Conservation (phyloP, 2,113 vertebrate species). For the Eidolon helvum region DNA sequence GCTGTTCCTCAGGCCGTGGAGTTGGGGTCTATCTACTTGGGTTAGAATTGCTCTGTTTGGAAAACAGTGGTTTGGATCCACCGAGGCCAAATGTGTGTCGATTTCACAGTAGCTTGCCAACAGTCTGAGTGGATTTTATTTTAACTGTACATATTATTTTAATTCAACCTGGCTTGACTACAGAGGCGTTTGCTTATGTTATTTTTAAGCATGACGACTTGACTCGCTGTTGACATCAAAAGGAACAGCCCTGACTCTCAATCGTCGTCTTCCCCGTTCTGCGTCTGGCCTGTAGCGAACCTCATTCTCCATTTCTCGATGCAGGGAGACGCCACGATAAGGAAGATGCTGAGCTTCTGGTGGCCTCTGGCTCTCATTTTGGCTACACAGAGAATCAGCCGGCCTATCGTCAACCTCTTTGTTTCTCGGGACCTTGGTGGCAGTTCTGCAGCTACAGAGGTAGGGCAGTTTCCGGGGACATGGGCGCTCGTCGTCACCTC, state of each 20-base stretch:
- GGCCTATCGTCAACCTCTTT: conserved; percentile 98
- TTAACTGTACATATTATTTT: conserved; percentile 43
- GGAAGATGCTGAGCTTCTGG: conserved; percentile 98
- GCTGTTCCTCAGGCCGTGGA: neutral
- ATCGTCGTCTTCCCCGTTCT: neutral
- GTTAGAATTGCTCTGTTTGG: neutral
- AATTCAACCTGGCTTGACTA: neutral
- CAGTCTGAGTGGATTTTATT: conserved; percentile 55
- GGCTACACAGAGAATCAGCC: conserved; percentile 96
- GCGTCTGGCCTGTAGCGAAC: neutral
- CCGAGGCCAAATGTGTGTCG: neutral
- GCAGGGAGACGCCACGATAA: conserved; percentile 96
- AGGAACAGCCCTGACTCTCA: conserved; percentile 37
- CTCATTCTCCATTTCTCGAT: conserved; percentile 10
- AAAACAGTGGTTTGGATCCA: neutral
- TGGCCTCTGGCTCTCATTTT: conserved; percentile 98
- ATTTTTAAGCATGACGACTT: conserved; percentile 26
- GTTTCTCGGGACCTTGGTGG: conserved; percentile 97
- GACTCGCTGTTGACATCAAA: neutral
- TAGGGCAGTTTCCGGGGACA: conserved; percentile 70
- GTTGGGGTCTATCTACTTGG: neutral
- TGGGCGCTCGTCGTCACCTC: accelerated
- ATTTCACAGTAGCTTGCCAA: conserved; percentile 42
- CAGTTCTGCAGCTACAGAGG: conserved; percentile 92
- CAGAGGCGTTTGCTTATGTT: conserved; percentile 34